Base-by-base conservation (phyloP, 1,140 invertebrate species). In the Gonatopus flavifemur region DNA sequence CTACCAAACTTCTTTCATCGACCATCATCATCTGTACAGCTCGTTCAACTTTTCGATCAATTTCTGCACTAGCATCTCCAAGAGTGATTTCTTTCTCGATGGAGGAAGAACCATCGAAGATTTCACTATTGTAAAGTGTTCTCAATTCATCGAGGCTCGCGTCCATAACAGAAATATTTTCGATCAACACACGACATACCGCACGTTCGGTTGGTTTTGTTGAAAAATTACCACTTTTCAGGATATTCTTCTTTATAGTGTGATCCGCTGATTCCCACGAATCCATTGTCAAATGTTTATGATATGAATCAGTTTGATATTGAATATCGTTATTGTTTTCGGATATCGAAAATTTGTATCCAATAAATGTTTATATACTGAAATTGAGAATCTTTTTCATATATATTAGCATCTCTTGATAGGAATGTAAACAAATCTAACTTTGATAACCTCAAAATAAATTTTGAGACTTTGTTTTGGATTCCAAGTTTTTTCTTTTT, bases 21-120 rank as follows among this genome's bases (percentile, higher is more conserved):
- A 69, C 16, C 21, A 49, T 64, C 76, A 78, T 78, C 49, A 60
- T 70, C 44, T 63, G 46, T 33, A 77, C 35, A 0, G 62, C 70
- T 47, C 65, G 55, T 41, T 78, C 76, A 19, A 78, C 60, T 38
- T 59, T 51, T n/a, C 53, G 50, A 28, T 78, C 75, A 19, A 77
- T 32, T 42, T 55, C 47, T 15, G 53, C 64, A 21, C 48, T 57
- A 2, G 63, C 59, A 30, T 73, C 63, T 0, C 70, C 75, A 10
- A 77, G 60, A 12, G 54, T 22, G 18, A 74, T 20, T 0, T 18
- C 35, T 30, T 68, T 64, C 22, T 66, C 41, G n/a, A n/a, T n/a
- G n/a, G n/a, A n/a, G 1, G 1, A 5, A 3, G 30, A 18, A 8
- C 32, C 51, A 30, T 60, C 35, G 3, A 75, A 43, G 24, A 76